Evolutionary conservation across 2,888 invertebrate genomes (phyloP), one percentile per base, ranked within the genome.

Genomic region (Liposcelis brunnea): DNA sequence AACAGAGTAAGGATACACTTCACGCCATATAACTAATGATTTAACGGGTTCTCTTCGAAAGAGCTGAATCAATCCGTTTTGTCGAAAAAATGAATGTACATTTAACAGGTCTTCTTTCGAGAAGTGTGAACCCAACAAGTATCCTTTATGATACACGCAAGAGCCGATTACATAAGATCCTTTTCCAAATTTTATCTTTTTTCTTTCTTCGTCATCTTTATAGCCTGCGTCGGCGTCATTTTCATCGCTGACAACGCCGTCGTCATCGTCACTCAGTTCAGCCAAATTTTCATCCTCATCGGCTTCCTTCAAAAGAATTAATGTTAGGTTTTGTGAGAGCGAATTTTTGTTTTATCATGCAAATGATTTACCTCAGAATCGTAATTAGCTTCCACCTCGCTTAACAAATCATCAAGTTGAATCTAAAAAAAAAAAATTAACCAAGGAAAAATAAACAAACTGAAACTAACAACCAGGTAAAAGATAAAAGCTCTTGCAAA

Each of bases 351-450:
- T n/a, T n/a, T n/a, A n/a, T n/a, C n/a, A n/a, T n/a, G n/a, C n/a
- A n/a, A n/a, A n/a, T n/a, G n/a, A n/a, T n/a, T n/a, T n/a, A n/a
- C n/a, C n/a, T n/a, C 72, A 61, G 87, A 89, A 66, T 91, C 90
- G 64, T 85, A 85, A n/a, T n/a, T n/a, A 11, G 90, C 83, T 65
- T 90, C 89, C 62, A 89, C 72, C 64, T 90, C 89, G 54, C 80
- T 83, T 37, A 91, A 68, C 26, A 86, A 84, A 63, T 89, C 86
- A 60, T 87, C 86, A 44, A 90, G 74, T 61, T 85, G 80, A 52
- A 83, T 70, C 55, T 55, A 45, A 35, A 49, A 50, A n/a, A n/a
- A n/a, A n/a, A n/a, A n/a, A n/a, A n/a, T n/a, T n/a, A n/a, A n/a
- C n/a, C n/a, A n/a, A n/a, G n/a, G n/a, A n/a, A n/a, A n/a, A n/a